These are phyloP conservation scores for Trematomus loennbergii DNA, from an alignment of 2,113 vertebrate species.

Conservation along the genomic window DNA sequence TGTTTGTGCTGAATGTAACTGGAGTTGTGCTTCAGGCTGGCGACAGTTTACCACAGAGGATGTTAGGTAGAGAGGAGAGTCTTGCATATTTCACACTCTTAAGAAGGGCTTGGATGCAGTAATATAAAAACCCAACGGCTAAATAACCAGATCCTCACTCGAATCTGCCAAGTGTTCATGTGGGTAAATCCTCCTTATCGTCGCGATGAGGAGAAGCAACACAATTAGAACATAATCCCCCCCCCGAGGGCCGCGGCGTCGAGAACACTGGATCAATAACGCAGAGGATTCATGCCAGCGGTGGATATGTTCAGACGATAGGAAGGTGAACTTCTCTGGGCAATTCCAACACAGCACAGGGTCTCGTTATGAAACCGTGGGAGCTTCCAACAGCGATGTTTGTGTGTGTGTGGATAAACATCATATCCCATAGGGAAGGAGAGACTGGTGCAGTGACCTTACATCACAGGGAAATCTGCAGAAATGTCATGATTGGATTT, in stretches of 20 bases:
- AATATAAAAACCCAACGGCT: constrained; percentile 38
- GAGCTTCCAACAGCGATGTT: constrained; percentile 28
- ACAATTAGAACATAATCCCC: constrained; percentile 69
- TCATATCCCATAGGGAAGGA: constrained; percentile 13
- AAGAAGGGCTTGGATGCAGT: constrained; percentile 40
- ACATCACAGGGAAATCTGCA: constrained; percentile 1
- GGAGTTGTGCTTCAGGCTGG: constrained; percentile 5
- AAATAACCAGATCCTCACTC: constrained; percentile 36
- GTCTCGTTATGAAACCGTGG: constrained; percentile 32
- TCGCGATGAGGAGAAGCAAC: constrained; percentile 27
- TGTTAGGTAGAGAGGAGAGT: not conserved
- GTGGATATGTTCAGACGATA: constrained; percentile 51
- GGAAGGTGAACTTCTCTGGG: constrained; percentile 47
- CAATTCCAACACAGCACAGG: constrained; percentile 25
- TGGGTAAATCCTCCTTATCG: constrained; percentile 64
- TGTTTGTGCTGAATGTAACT: not conserved
- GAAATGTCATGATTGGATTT: constrained; percentile 2
- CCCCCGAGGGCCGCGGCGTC: constrained; percentile 37
- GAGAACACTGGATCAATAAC: constrained; percentile 69
- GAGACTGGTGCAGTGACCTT: constrained; percentile 11
- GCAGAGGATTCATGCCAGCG: constrained; percentile 36
- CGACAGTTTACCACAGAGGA: constrained; percentile 4
- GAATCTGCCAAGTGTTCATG: constrained; percentile 46
- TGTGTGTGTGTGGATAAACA: constrained; percentile 16
- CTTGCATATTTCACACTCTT: constrained; percentile 32